Base-by-base conservation (phyloP, 2,888 invertebrate genomes). In the Melieria picta region DNA sequence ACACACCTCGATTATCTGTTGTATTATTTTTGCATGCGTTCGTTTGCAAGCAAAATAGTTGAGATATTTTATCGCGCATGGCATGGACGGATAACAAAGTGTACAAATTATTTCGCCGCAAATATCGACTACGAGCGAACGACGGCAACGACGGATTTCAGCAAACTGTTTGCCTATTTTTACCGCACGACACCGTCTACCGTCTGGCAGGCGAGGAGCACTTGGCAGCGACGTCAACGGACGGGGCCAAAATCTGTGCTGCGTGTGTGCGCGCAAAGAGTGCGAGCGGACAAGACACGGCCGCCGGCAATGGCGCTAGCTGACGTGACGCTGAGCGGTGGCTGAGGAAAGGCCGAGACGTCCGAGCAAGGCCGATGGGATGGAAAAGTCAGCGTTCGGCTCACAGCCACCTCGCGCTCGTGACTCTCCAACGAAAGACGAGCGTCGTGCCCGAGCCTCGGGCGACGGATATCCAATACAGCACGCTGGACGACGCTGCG, bases 41-140 rank as follows among this genome's bases (percentile, higher is more conserved):
- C 81, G 85, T 86, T 82, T 85, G 87, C 84, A 86, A 85, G 84
- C 85, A 86, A 85, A 86, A 85, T 80, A 87, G 80, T 83, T 86
- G 86, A 80, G 84, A 83, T 81, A 87, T 83, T 87, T 87, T 87
- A 86, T 87, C 87, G 85, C 87, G 87, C 87, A 87, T 87, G 87
- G 87, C 87, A 87, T 87, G 87, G 85, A 86, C 86, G 83, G 81
- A 82, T 85, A 80, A 81, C 80, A 79, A 81, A 82, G 81, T 80
- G 81, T 81, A 80, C 79, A 82, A 82, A 82, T 84, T 82, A 82
- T 82, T 84, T 84, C 82, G 82, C 81, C 82, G 84, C 81, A 80
- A 84, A 83, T 83, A 79, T 79, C 76, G 73, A 77, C 77, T 79
- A 77, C 76, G 75, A 79, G 78, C 77, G 81, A 77, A 71, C 76